These are phyloP conservation scores for Papilio dardanus DNA, from an alignment of 1,140 invertebrate genomes.

Conservation along the genomic window DNA sequence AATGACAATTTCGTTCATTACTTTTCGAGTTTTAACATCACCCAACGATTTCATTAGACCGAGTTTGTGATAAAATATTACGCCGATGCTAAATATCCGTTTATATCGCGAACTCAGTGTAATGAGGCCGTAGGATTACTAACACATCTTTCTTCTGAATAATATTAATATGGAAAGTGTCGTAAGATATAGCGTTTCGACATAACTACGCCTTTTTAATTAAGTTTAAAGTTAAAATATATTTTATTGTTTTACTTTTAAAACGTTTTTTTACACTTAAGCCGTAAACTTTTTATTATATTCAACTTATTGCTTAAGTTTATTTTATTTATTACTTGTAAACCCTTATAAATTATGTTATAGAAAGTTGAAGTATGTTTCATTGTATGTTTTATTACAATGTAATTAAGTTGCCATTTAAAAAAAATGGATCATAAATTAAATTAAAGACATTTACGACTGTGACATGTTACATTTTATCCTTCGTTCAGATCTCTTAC, in stretches of 20 bases:
- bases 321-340: neutral
- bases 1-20: too few relatives aligned
- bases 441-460: neutral
- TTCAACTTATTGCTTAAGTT: neutral
- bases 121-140: too few relatives aligned
- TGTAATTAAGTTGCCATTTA: constrained; percentile 17
- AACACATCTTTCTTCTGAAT: neutral
- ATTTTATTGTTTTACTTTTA: neutral
- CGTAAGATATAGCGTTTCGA: neutral
- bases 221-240: neutral
- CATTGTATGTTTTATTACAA: neutral
- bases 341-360: neutral
- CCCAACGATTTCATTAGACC: too few relatives aligned
- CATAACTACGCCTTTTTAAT: neutral
- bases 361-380: neutral
- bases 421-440: neutral
- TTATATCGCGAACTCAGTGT: too few relatives aligned
- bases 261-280: neutral
- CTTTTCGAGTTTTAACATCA: too few relatives aligned
- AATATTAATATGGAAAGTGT: neutral
- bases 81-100: too few relatives aligned
- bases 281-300: neutral
- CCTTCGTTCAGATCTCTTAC: neutral
- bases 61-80: too few relatives aligned
- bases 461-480: neutral